Evolutionary conservation across 2,888 invertebrate genomes (phyloP).

Genomic region (Hanleya hanleyi): DNA sequence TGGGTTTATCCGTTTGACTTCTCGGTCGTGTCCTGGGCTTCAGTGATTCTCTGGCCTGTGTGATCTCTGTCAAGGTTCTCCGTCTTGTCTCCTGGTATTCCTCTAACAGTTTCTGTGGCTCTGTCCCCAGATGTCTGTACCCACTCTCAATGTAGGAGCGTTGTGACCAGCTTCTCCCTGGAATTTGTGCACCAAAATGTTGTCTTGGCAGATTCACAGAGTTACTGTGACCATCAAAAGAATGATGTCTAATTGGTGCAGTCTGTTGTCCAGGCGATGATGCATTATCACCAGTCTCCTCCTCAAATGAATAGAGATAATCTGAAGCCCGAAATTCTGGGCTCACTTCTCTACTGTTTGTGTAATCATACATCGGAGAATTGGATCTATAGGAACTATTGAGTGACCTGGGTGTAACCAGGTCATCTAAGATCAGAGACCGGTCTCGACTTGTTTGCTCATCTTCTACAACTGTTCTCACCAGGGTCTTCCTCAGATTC

Average conservation of each 20-base stretch:
- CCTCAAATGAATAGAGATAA: neutral
- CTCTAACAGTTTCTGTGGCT: conserved; percentile 27
- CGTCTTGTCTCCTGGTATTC: conserved; percentile 32
- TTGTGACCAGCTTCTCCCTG: neutral
- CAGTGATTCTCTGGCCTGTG: conserved; percentile 28
- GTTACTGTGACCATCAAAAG: neutral
- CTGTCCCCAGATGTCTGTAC: conserved; percentile 23
- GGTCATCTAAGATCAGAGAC: conserved; percentile 12
- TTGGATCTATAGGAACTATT: conserved; percentile 6
- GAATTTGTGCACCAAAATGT: neutral
- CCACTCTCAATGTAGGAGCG: neutral
- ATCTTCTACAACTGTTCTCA: conserved; percentile 51
- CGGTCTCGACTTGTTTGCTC: conserved; percentile 30
- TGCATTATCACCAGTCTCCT: neutral
- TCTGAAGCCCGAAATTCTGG: neutral
- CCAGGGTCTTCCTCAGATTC: conserved; percentile 54
- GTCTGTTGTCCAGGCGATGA: neutral
- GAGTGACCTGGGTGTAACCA: neutral
- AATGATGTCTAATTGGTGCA: too few relatives aligned
- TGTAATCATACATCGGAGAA: conserved; percentile 2
- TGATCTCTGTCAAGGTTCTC: conserved; percentile 27
- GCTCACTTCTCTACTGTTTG: neutral
- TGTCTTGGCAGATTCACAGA: neutral
- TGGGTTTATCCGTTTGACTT: neutral
- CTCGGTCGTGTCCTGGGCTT: neutral